A percentile compares a stretch with the other conserved stretches of the same genome.
phyloP scores from a whole-genome alignment of 2,888 invertebrate species.

The Dastarcus helophoroides region DNA sequence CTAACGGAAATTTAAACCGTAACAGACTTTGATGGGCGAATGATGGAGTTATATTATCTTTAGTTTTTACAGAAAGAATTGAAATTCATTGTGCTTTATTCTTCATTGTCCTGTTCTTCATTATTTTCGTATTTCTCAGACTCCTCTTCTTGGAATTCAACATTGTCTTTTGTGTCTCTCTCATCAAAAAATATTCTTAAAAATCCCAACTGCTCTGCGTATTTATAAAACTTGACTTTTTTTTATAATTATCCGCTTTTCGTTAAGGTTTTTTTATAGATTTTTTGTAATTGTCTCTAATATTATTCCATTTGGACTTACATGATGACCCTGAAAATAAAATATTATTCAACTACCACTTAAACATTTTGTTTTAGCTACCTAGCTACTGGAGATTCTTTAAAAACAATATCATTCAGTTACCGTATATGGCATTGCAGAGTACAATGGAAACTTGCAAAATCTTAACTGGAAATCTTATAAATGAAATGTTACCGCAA shows the following conservation, averaged over 20 bases:
- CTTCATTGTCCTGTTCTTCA: too few species aligned
- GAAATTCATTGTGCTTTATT: too few species aligned
- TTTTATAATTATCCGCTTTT: constrained; percentile 8
- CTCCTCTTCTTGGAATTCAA: constrained; percentile 10
- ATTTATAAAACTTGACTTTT: constrained; percentile 13
- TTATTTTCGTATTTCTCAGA: too few species aligned
- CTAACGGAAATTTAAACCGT: too few species aligned
- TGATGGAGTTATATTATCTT: too few species aligned
- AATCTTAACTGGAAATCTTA: constrained; percentile 9
- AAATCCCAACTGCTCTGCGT: constrained; percentile 9
- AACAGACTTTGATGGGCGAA: too few species aligned
- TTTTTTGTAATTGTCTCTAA: constrained; percentile 13
- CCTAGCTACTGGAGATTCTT: constrained; percentile 20
- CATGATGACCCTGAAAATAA: constrained; percentile 6
- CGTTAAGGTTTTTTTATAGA: constrained; percentile 10
- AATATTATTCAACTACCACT: too few species aligned
- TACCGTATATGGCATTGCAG: constrained; percentile 19
- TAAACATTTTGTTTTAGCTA: constrained; percentile 15
- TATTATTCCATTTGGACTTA: constrained; percentile 13
- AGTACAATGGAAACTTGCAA: constrained; percentile 13
- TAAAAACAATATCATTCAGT: constrained; percentile 19
- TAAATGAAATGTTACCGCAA: constrained; percentile 12
- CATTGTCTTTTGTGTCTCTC: constrained; percentile 9
- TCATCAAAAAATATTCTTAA: constrained; percentile 5
- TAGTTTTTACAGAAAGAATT: too few species aligned